phyloP scores from a whole-genome alignment of 1,140 invertebrate species.

The Glomeris maerens region DNA sequence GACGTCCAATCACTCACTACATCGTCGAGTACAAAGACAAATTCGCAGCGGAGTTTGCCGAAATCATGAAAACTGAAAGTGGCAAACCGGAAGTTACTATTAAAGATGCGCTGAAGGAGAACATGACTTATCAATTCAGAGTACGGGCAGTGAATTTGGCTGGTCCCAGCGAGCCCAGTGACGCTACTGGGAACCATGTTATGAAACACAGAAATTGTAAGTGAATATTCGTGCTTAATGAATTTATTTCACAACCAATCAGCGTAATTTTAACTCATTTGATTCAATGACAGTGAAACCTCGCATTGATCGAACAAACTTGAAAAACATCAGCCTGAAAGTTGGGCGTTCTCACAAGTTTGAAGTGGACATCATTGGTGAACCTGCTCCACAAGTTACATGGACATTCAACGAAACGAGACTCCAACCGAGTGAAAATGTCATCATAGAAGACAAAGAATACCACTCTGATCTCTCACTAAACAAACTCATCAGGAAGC shows the following conservation, averaged over 20 bases:
- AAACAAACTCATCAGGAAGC: slow-evolving; percentile 63
- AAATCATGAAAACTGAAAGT: slow-evolving; percentile 66
- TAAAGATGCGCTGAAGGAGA: slow-evolving; percentile 85
- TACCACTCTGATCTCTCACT: slow-evolving; percentile 82
- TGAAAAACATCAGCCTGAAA: slow-evolving; percentile 72
- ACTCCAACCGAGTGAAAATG: slow-evolving; percentile 63
- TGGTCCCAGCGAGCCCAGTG: slow-evolving; percentile 68
- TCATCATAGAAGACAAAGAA: slow-evolving; percentile 76
- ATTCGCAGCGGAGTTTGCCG: slow-evolving; percentile 62
- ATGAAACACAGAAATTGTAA: slow-evolving; percentile 86
- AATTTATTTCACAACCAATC: slow-evolving; percentile 8
- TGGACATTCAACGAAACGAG: slow-evolving; percentile 71
- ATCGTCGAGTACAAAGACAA: slow-evolving; percentile 94
- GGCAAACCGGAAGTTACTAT: slow-evolving; percentile 63
- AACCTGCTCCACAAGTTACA: slow-evolving; percentile 67
- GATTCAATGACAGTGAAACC: slow-evolving; percentile 55
- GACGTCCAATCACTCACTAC: slow-evolving; percentile 86
- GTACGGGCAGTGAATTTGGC: slow-evolving; percentile 85
- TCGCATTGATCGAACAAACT: slow-evolving; percentile 76
- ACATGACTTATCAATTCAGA: slow-evolving; percentile 83
- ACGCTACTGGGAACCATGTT: slow-evolving; percentile 77
- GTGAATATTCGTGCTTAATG: too few relatives aligned
- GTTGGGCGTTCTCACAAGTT: slow-evolving; percentile 81
- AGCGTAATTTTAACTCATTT: slow-evolving; percentile 5
- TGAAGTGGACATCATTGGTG: slow-evolving; percentile 77